phyloP scores from a whole-genome alignment of 2,113 vertebrate species.

The Paradisaea rubra region DNA sequence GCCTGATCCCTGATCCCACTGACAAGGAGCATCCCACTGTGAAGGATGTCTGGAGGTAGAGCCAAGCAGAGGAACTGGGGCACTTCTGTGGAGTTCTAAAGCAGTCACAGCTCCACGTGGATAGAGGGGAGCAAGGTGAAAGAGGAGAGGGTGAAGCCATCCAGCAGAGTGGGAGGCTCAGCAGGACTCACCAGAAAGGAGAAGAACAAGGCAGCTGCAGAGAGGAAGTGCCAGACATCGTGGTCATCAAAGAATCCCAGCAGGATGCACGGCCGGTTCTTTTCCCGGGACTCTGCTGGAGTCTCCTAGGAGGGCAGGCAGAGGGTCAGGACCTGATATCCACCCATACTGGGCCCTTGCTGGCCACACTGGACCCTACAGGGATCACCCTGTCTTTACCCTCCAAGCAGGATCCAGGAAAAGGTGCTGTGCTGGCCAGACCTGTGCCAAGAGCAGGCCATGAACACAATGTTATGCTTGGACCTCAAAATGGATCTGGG shows the following conservation, averaged over 20 bases:
- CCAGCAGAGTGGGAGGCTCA: neutral
- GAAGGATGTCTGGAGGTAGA: neutral
- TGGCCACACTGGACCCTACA: neutral
- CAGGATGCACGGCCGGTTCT: slow-evolving; percentile 72
- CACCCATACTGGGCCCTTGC: neutral
- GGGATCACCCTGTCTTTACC: neutral
- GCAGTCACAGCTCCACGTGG: neutral
- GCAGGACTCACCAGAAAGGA: slow-evolving; percentile 77
- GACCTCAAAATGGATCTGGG: neutral
- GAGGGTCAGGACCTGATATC: neutral
- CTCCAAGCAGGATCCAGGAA: neutral
- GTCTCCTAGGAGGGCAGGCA: slow-evolving; percentile 60
- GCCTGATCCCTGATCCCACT: neutral
- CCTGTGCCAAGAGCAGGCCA: neutral
- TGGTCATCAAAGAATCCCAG: slow-evolving; percentile 79
- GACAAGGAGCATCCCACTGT: neutral
- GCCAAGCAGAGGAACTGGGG: neutral
- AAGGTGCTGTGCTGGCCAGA: neutral
- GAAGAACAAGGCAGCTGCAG: slow-evolving; percentile 78
- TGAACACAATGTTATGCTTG: neutral
- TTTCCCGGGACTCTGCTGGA: slow-evolving; percentile 76
- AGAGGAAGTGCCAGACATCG: slow-evolving; percentile 81
- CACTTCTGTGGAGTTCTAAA: neutral
- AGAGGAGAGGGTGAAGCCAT: neutral
- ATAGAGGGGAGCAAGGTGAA: neutral